Evolutionary conservation across 2,113 vertebrate species (phyloP).

Genomic region (Ophiodon elongatus): DNA sequence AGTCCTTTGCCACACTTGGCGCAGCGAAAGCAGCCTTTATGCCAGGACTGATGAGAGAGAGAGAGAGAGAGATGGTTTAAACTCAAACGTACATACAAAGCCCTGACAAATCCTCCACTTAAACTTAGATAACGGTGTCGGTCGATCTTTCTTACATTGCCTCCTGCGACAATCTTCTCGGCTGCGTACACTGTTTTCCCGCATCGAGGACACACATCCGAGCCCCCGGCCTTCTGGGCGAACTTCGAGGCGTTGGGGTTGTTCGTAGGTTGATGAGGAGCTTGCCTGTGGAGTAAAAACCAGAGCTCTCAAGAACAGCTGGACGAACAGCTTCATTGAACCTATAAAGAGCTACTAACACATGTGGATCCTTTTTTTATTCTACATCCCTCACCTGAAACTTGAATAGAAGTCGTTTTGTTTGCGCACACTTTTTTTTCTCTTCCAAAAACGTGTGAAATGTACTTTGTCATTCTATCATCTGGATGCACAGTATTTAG

Average conservation of each 20-base stretch:
- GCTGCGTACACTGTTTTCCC: conserved; percentile 91
- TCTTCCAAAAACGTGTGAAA: neutral
- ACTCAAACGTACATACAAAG: neutral
- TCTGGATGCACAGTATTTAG: neutral
- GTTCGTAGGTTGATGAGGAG: conserved; percentile 87
- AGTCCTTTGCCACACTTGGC: conserved; percentile 96
- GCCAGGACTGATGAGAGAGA: conserved; percentile 89
- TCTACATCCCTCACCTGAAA: neutral
- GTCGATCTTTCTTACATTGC: conserved; percentile 87
- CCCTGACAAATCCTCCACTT: neutral
- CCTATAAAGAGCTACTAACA: neutral
- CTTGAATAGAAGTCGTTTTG: neutral
- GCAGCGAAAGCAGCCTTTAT: conserved; percentile 95
- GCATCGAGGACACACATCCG: conserved; percentile 92
- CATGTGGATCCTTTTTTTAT: neutral
- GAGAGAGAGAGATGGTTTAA: neutral
- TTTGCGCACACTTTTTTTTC: neutral
- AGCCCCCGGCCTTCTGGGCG: conserved; percentile 88
- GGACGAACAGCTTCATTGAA: neutral
- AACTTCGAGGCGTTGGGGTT: conserved; percentile 91
- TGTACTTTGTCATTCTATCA: neutral
- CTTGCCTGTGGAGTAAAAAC: conserved; percentile 62
- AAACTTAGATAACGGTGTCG: rapidly evolving
- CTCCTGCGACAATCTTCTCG: conserved; percentile 94
- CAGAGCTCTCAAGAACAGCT: neutral